phyloP scores from a whole-genome alignment of 2,888 invertebrate genomes.

The Ceramica pisi region DNA sequence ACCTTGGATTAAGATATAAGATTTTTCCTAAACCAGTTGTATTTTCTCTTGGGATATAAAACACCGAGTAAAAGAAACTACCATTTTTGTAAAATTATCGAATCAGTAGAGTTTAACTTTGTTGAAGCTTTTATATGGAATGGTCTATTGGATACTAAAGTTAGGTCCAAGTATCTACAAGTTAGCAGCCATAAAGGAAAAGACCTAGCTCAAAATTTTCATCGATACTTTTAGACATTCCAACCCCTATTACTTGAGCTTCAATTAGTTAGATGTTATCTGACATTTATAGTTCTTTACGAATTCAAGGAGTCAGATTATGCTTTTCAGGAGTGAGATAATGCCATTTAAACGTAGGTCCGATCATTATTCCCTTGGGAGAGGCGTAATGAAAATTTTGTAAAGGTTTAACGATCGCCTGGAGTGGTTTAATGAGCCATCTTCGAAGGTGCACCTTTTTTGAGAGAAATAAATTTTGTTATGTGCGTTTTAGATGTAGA shows the following conservation, averaged over 20 bases:
- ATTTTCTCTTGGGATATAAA: too few species aligned
- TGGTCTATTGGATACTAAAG: not conserved
- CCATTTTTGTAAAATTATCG: not conserved
- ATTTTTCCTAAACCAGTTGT: too few species aligned
- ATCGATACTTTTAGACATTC: slow-evolving; percentile 59
- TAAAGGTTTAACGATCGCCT: slow-evolving; percentile 82
- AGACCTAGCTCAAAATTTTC: slow-evolving; percentile 5
- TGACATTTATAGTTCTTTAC: slow-evolving; percentile 90
- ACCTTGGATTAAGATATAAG: too few species aligned
- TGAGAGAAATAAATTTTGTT: slow-evolving; percentile 64
- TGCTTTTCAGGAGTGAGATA: slow-evolving; percentile 85
- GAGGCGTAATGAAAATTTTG: slow-evolving; percentile 87
- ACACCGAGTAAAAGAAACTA: too few species aligned
- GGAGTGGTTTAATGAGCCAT: slow-evolving; percentile 76
- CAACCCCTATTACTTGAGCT: slow-evolving; percentile 81
- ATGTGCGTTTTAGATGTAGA: slow-evolving; percentile 46
- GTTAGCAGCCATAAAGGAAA: slow-evolving; percentile 8
- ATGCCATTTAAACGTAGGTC: slow-evolving; percentile 85
- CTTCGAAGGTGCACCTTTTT: slow-evolving; percentile 75
- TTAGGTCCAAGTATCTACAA: not conserved
- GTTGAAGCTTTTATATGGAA: not conserved
- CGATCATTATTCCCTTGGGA: slow-evolving; percentile 86
- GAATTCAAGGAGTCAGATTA: slow-evolving; percentile 87
- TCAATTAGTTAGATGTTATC: slow-evolving; percentile 91
- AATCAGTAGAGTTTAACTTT: not conserved